Conservation (phyloP, 2,797 vertebrate genomes). For the Tenualosa thibaudeaui region DNA sequence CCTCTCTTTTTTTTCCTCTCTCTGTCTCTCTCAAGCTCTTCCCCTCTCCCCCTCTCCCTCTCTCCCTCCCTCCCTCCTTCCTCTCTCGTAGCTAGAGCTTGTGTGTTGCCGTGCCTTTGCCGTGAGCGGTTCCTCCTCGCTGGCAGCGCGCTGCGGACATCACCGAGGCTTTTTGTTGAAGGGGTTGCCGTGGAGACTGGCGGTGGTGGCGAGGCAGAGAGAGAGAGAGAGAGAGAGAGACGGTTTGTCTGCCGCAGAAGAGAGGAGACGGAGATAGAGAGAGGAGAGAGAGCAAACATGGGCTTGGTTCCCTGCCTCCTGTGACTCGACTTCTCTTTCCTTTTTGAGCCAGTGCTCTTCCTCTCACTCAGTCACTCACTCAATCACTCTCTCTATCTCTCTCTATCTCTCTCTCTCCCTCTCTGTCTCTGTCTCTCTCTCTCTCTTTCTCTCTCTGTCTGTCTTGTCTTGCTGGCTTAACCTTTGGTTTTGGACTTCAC, state of each 20-base stretch:
- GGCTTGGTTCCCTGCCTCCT: constrained; percentile 58
- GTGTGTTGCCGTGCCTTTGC: constrained; percentile 36
- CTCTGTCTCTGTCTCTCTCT: background rate
- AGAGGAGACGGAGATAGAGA: constrained; percentile 40
- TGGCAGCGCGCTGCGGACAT: constrained; percentile 76
- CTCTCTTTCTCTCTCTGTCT: background rate
- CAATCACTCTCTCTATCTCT: background rate
- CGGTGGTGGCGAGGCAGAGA: constrained; percentile 63
- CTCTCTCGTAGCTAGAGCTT: constrained; percentile 54
- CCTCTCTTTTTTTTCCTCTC: background rate
- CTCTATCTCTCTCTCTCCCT: background rate
- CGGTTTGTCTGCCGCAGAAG: constrained; percentile 53
- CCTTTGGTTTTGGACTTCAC: background rate
- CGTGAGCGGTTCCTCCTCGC: constrained; percentile 71
- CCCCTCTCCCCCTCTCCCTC: background rate
- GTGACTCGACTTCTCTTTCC: constrained; percentile 52
- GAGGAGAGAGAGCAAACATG: constrained; percentile 59
- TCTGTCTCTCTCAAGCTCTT: background rate
- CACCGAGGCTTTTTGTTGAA: constrained; percentile 88
- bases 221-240: background rate
- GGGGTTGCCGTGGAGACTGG: constrained; percentile 90
- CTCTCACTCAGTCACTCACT: constrained; percentile 30
- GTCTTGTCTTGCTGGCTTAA: no score
- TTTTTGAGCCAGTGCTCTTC: constrained; percentile 40
- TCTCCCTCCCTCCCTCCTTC: constrained; percentile 36